Evolutionary conservation across 2,888 invertebrate genomes (phyloP), one percentile per base, ranked within the genome.

Genomic region (Parthenolecanium corni): DNA sequence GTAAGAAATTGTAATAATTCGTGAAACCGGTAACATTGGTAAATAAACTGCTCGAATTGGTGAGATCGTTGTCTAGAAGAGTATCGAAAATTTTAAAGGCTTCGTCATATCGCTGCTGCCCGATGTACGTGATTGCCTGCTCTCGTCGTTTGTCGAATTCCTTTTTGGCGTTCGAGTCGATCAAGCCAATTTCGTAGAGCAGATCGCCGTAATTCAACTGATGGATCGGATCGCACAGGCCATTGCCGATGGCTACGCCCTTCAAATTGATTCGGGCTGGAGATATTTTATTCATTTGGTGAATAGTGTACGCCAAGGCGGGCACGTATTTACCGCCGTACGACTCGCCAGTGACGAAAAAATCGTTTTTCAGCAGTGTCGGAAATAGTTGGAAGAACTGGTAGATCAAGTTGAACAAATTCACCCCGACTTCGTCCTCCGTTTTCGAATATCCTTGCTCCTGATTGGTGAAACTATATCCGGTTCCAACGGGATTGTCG

Each of bases 401-500:
- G 42, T 77, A 74, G 2, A 92, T 70, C 0, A 85, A 86, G 58
- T 79, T 78, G 70, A 89, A 86, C 6, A 94, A 73, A 72, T 94
- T 84, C 54, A 80, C 78, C 0, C 86, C 92, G 1, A 94, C 88
- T 71, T 85, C 82, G 0, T 79, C 81, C 73, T 93, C 84, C 72
- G 88, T 84, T 4, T 76, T 80, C 11, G 86, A 86, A 74, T 86
- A 93, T 0, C 93, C 92, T 62, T 74, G 79, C 20, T 84, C 82
- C 62, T 80, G 74, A 1, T 83, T 80, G 0, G 93, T 91, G 70
- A 91, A 93, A 74, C 93, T 93, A 72, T 85, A 95, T 0, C 94
- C 94, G 2, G 91, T 86, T 1, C 92, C 91, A 0, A 89, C 94
- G 0, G 94, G 94, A 73, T 91, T 94, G 73, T 95, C 94, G 63